phyloP scores from a whole-genome alignment of 2,113 vertebrate genomes.

The Ondatra zibethicus region DNA sequence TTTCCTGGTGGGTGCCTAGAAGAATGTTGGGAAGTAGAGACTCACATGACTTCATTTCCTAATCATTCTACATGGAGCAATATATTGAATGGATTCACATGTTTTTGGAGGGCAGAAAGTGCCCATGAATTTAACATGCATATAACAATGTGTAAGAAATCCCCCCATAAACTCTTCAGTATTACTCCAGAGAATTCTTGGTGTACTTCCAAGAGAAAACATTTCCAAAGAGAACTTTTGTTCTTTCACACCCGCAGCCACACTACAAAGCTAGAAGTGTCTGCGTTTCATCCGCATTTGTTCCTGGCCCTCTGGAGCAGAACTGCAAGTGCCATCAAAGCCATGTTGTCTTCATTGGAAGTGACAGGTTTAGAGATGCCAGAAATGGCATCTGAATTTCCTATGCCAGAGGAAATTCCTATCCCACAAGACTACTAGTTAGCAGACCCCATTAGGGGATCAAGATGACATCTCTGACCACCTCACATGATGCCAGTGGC shows the following conservation, averaged over 20 bases:
- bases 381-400: background rate
- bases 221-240: background rate
- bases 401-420: background rate
- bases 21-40: conserved; percentile 30
- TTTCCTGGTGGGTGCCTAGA: conserved; percentile 38
- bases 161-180: background rate
- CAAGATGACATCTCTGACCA: background rate
- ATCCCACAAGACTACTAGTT: background rate
- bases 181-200: background rate
- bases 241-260: background rate
- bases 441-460: background rate
- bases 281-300: background rate
- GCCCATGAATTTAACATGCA: conserved; percentile 11
- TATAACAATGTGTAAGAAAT: conserved; percentile 42
- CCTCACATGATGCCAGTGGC: background rate
- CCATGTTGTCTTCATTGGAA: background rate
- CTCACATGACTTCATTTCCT: conserved; percentile 65
- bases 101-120: conserved; percentile 18
- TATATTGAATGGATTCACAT: background rate
- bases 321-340: background rate
- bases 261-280: background rate
- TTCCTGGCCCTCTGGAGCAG: background rate
- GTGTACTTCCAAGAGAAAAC: conserved; percentile 54
- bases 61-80: conserved; percentile 44
- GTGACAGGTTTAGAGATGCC: background rate